phyloP scores from a whole-genome alignment of 2,797 vertebrate species.

The Gymnodraco acuticeps region DNA sequence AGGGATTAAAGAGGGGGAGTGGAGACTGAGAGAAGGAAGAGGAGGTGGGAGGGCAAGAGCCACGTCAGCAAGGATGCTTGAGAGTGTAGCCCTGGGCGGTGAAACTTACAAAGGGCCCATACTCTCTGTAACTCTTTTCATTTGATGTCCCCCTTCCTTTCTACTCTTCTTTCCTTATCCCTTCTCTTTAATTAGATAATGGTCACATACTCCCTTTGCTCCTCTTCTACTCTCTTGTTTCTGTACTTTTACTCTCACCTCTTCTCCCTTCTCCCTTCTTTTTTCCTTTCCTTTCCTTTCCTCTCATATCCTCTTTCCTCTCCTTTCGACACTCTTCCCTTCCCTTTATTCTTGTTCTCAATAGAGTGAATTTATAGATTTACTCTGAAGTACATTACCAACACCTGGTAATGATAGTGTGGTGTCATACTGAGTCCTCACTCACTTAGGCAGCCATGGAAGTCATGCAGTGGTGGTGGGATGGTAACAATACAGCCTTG shows the following conservation, averaged over 20 bases:
- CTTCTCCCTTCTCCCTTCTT: neutral
- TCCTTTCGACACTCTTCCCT: neutral
- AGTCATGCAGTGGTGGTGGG: neutral
- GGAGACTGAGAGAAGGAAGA: constrained; percentile 19
- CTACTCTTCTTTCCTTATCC: neutral
- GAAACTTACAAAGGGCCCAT: constrained; percentile 32
- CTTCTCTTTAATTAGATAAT: neutral
- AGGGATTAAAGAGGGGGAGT: neutral
- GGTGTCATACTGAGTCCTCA: neutral
- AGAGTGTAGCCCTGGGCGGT: constrained; percentile 13
- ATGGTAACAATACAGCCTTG: neutral
- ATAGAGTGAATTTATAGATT: neutral
- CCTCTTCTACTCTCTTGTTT: neutral
- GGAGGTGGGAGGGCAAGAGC: constrained; percentile 15
- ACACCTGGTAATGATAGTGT: neutral
- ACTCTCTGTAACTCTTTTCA: constrained; percentile 9
- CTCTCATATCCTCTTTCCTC: neutral
- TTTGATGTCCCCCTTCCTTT: neutral
- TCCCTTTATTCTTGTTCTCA: neutral
- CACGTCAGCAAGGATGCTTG: constrained; percentile 29
- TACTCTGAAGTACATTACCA: neutral
- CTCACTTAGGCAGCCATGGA: neutral
- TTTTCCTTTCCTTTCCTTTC: neutral
- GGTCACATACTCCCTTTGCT: neutral
- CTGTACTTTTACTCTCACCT: no score